Evolutionary conservation across 2,888 invertebrate genomes (phyloP).

Genomic region (Nemotelus pantherinus): DNA sequence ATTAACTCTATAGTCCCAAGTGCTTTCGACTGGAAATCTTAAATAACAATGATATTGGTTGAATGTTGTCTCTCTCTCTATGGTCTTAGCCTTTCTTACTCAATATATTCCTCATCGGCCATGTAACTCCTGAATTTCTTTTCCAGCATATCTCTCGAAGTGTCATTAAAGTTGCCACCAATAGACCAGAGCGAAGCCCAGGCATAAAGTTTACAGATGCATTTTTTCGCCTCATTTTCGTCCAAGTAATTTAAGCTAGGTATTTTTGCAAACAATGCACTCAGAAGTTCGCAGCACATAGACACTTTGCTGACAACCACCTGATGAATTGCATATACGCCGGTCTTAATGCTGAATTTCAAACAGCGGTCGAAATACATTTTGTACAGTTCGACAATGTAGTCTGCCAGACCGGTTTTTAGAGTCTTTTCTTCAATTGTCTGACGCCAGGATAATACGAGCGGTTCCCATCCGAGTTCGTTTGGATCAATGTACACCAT

Average conservation of each 20-base stretch:
- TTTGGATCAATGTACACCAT: conserved; percentile 92
- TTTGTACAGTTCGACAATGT: conserved; percentile 74
- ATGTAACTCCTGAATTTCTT: conserved; percentile 71
- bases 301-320: conserved; percentile 85
- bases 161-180: conserved; percentile 84
- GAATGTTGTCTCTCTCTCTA: conserved; percentile 43
- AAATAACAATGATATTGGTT: background rate
- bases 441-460: conserved; percentile 80
- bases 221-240: conserved; percentile 69
- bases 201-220: conserved; percentile 80
- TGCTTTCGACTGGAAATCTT: conserved; percentile 75
- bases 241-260: conserved; percentile 66
- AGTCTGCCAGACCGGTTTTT: conserved; percentile 70
- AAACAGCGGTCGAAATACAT: conserved; percentile 75
- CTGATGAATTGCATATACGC: conserved; percentile 79
- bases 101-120: conserved; percentile 75
- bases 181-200: conserved; percentile 87
- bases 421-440: conserved; percentile 67
- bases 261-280: conserved; percentile 74
- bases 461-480: conserved; percentile 84
- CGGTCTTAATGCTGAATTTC: conserved; percentile 73
- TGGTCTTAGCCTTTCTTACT: conserved; percentile 59
- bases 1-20: conserved; percentile 84
- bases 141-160: conserved; percentile 76
- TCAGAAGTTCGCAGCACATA: conserved; percentile 78